Evolutionary conservation across 2,797 vertebrate species (phyloP), one percentile per base, ranked within the genome.

Genomic region (Phyllotis vaccarum): DNA sequence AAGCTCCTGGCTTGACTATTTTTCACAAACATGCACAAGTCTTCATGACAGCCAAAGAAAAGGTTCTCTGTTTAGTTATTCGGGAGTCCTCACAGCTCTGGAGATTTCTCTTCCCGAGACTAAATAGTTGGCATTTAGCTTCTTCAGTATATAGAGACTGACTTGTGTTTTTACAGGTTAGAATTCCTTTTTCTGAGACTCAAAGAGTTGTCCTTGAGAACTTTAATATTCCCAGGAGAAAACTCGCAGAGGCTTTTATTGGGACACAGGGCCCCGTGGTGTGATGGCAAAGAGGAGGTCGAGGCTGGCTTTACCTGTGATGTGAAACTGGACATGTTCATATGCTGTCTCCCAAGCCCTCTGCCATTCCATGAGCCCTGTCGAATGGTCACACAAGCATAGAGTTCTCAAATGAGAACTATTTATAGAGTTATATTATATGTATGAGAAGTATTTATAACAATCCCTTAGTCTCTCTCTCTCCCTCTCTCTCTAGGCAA

Each of bases 371-470:
- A 89, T 78, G 85, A 16, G 95, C 72, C 91, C 72, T n/a, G 29
- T 91, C 80, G 79, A 93, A 86, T 83, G 93, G 95, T 89, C 79
- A 90, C 70, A 90, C 81, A 94, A 76, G 10, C 54, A 46, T 91
- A 72, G 76, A 75, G 31, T 90, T 95, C 62, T 60, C 46, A 24
- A 85, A 52, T 76, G 72, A 83, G 52, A 89, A n/a, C n/a, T n/a
- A n/a, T n/a, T n/a, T n/a, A n/a, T n/a, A n/a, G n/a, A n/a, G n/a
- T n/a, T n/a, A n/a, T n/a, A n/a, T n/a, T n/a, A n/a, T n/a, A n/a
- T n/a, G n/a, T n/a, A n/a, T n/a, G n/a, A n/a, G n/a, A 96, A 92
- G 29, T 17, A 78, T 75, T 83, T 90, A 21, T 93, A 95, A 91
- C 76, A 85, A 93, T 91, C 70, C 64, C 27, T 80, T 54, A 85